phyloP scores from a whole-genome alignment of 2,113 vertebrate genomes.

The Brachyhypopomus occidentalis region DNA sequence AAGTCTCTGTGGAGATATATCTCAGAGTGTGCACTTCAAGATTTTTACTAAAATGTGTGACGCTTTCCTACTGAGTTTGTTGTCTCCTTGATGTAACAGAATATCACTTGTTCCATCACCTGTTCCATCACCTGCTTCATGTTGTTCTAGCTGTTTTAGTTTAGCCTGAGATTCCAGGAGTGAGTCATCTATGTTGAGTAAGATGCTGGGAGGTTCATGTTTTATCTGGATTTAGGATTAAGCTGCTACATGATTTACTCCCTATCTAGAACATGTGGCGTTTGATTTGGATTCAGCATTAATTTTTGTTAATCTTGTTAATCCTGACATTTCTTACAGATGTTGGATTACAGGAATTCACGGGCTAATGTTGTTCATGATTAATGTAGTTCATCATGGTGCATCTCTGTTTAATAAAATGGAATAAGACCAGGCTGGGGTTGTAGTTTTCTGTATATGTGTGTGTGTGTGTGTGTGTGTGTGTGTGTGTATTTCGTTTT shows the following conservation, averaged over 20 bases:
- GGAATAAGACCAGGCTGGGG: background rate
- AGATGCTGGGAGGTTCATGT: background rate
- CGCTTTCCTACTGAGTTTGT: too few relatives aligned
- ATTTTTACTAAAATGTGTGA: too few relatives aligned
- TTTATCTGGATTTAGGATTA: background rate
- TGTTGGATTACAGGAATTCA: background rate
- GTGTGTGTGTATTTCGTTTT: background rate
- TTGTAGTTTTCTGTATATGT: too few relatives aligned
- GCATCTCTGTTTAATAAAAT: background rate
- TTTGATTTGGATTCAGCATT: background rate
- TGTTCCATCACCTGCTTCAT: background rate
- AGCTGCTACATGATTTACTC: background rate
- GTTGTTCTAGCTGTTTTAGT: background rate
- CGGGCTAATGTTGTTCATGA: background rate
- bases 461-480: constrained; percentile 2
- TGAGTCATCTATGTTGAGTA: background rate
- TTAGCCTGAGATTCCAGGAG: background rate
- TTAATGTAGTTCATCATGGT: background rate
- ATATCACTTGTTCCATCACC: too few relatives aligned
- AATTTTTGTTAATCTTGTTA: background rate
- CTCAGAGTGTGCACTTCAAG: too few relatives aligned
- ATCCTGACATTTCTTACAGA: background rate
- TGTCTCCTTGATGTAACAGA: background rate
- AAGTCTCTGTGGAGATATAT: too few relatives aligned
- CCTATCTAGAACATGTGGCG: background rate